Evolutionary conservation across 1,140 invertebrate species (phyloP), one percentile per base, ranked within the genome.

Genomic region (Hestina assimilis): DNA sequence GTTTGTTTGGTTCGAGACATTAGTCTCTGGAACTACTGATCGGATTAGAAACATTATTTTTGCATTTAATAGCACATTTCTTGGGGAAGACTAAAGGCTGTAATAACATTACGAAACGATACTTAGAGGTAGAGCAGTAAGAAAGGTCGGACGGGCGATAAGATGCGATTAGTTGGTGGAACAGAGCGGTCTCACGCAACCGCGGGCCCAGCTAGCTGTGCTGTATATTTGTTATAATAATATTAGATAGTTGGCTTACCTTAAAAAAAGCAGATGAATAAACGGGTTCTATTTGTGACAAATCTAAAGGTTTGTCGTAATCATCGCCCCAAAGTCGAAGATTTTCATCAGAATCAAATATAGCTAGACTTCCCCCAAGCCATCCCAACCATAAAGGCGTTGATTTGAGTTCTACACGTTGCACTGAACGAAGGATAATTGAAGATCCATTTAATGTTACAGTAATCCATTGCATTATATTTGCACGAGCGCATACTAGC

Each of bases 201-300:
- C n/a, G n/a, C n/a, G n/a, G n/a, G n/a, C n/a, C n/a, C n/a, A n/a
- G n/a, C n/a, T n/a, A n/a, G n/a, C n/a, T n/a, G n/a, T n/a, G n/a
- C n/a, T n/a, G n/a, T n/a, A n/a, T n/a, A n/a, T n/a, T n/a, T n/a
- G n/a, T n/a, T n/a, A n/a, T n/a, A n/a, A n/a, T n/a, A n/a, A n/a
- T n/a, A n/a, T n/a, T n/a, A n/a, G n/a, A n/a, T 28, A 8, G 9
- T 21, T 29, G 38, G 65, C 38, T 51, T 77, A 92, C 91, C 87
- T 99, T 98, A 74, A 98, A 99, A 89, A 97, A 95, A 66, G 96
- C 96, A 19, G 95, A 96, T 19, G 93, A 93, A 83, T 98, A 99
- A 0, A 98, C 96, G 24, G 99, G 90, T 51, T 96, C 94, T 9
- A 96, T 94, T 65, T 93, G 92, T 24, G 93, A 94, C 59, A 97